These are phyloP conservation scores for Zaprionus camerounensis DNA, from an alignment of 1,140 invertebrate genomes.

Conservation along the genomic window DNA sequence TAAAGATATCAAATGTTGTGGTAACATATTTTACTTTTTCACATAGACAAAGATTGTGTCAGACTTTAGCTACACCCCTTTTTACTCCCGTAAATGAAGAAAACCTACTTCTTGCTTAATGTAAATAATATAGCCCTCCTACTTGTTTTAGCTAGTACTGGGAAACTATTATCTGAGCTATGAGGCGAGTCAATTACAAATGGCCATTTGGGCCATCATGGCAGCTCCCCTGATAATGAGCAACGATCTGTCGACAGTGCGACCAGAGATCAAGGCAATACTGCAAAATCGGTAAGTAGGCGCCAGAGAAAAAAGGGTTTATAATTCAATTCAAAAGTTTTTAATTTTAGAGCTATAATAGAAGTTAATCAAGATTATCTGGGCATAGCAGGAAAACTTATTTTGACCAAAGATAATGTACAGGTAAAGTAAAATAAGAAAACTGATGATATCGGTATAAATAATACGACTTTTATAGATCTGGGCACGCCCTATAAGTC, in stretches of 20 bases:
- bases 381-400: slow-evolving; percentile 37
- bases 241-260: slow-evolving; percentile 95
- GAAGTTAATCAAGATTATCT: slow-evolving; percentile 94
- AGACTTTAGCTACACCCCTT: too few species aligned
- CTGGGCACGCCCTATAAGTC: slow-evolving; percentile 55
- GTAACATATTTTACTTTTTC: too few species aligned
- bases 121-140: too few species aligned
- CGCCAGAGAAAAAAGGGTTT: not conserved
- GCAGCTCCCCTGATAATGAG: slow-evolving; percentile 98
- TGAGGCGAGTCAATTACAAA: slow-evolving; percentile 97
- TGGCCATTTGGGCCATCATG: slow-evolving; percentile 98
- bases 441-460: not conserved
- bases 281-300: slow-evolving; percentile 89
- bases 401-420: not conserved
- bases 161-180: slow-evolving; percentile 98
- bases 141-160: slow-evolving; percentile 90
- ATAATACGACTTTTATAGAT: slow-evolving; percentile 29
- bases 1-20: too few species aligned
- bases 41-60: too few species aligned
- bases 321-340: not conserved
- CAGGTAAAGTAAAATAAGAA: slow-evolving; percentile 19
- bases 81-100: too few species aligned
- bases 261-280: slow-evolving; percentile 95
- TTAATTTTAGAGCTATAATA: slow-evolving; percentile 92
- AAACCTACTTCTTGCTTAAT: too few species aligned